phyloP scores from a whole-genome alignment of 1,140 invertebrate genomes.

The Drosophila serrata region DNA sequence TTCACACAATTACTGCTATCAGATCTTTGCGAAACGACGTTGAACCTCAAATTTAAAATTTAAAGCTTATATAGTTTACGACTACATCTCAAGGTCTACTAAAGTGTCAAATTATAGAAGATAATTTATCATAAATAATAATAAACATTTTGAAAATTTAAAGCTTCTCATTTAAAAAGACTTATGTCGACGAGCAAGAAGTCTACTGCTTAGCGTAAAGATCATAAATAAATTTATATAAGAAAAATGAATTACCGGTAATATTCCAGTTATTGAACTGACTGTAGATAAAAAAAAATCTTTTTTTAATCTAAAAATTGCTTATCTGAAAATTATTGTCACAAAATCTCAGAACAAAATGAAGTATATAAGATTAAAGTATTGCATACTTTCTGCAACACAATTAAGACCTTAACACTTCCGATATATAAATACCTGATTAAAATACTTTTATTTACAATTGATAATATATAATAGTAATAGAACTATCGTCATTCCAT shows the following conservation, averaged over 20 bases:
- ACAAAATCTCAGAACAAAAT: too few species aligned
- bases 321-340: too few species aligned
- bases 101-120: slow-evolving; percentile 19
- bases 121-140: not conserved
- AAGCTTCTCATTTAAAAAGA: not conserved
- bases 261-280: not conserved
- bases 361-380: too few species aligned
- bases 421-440: too few species aligned
- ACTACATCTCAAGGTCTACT: not conserved
- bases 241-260: not conserved
- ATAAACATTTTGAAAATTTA: not conserved
- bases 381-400: not conserved
- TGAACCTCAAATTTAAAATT: slow-evolving; percentile 33
- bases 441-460: too few species aligned
- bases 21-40: not conserved
- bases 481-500: too few species aligned
- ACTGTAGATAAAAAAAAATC: too few species aligned
- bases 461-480: too few species aligned
- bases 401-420: too few species aligned
- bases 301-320: too few species aligned
- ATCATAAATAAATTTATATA: not conserved
- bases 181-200: not conserved
- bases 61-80: slow-evolving; percentile 9
- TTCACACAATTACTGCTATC: slow-evolving; percentile 31
- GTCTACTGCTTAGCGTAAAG: not conserved